These are phyloP conservation scores for Sparidentex hasta DNA, from an alignment of 2,797 vertebrate genomes.

Conservation along the genomic window DNA sequence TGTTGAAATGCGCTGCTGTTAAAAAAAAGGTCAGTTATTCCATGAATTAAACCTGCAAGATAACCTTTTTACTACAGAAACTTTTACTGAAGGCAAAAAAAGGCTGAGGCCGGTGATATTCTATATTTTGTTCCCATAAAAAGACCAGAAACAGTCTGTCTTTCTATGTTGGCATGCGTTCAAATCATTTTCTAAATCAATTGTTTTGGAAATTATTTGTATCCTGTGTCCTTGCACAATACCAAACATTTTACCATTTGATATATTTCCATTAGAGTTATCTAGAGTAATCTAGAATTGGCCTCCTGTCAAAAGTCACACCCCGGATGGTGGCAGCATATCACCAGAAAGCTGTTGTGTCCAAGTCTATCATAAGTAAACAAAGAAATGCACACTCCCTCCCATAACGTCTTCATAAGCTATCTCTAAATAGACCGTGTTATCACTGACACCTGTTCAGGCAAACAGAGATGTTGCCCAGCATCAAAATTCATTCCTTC, in stretches of 20 bases:
- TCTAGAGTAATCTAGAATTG: too few species aligned
- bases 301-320: too few species aligned
- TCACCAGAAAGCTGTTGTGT: too few species aligned
- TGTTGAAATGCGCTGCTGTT: constrained; percentile 7
- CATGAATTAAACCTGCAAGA: not conserved
- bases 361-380: too few species aligned
- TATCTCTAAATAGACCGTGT: too few species aligned
- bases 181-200: not conserved
- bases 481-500: too few species aligned
- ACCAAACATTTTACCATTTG: not conserved
- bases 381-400: too few species aligned
- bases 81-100: constrained; percentile 3
- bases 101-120: not conserved
- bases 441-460: too few species aligned
- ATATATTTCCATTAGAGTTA: not conserved
- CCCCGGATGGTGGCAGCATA: too few species aligned
- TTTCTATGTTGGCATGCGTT: not conserved
- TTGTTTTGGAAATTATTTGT: constrained; percentile 3
- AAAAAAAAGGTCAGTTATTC: not conserved
- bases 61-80: not conserved
- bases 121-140: constrained; percentile 8
- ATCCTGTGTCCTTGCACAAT: not conserved
- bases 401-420: too few species aligned
- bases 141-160: constrained; percentile 12
- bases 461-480: too few species aligned